Conservation (phyloP, 2,113 vertebrate species). For the Cryptotis parvus region DNA sequence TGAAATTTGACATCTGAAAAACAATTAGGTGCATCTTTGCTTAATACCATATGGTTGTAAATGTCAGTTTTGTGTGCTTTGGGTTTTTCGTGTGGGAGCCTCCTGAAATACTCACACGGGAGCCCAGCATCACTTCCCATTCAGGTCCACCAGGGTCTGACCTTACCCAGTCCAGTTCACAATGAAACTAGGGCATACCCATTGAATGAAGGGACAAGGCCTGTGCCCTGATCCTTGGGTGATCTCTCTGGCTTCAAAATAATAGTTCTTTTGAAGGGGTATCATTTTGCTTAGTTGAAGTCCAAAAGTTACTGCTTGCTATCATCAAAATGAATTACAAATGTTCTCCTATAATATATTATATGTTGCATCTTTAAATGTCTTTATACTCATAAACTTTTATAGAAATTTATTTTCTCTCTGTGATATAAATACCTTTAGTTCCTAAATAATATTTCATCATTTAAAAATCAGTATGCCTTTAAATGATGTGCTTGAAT, state of each 20-base stretch:
- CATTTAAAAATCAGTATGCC: neutral
- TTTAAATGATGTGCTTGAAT: slow-evolving; percentile 14
- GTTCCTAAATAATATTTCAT: slow-evolving; percentile 29
- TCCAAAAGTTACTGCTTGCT: neutral
- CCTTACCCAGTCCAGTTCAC: too few relatives aligned
- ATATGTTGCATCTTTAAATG: neutral
- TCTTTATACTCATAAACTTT: too few relatives aligned
- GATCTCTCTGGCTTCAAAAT: too few relatives aligned
- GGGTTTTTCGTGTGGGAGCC: neutral
- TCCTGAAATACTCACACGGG: too few relatives aligned
- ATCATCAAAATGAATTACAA: neutral
- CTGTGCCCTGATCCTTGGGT: too few relatives aligned
- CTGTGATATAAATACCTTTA: neutral
- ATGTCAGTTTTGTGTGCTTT: neutral
- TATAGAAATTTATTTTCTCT: neutral
- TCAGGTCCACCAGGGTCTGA: too few relatives aligned
- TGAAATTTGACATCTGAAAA: neutral
- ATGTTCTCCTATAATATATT: neutral
- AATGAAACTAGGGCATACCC: too few relatives aligned
- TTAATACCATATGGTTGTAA: neutral
- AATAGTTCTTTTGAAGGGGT: too few relatives aligned
- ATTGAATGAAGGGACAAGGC: too few relatives aligned
- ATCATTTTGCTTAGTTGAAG: neutral
- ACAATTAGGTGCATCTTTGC: neutral
- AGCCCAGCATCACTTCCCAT: too few relatives aligned